Base-by-base conservation (phyloP, 2,888 invertebrate genomes). In the Gastracanthus pulcherrimus region DNA sequence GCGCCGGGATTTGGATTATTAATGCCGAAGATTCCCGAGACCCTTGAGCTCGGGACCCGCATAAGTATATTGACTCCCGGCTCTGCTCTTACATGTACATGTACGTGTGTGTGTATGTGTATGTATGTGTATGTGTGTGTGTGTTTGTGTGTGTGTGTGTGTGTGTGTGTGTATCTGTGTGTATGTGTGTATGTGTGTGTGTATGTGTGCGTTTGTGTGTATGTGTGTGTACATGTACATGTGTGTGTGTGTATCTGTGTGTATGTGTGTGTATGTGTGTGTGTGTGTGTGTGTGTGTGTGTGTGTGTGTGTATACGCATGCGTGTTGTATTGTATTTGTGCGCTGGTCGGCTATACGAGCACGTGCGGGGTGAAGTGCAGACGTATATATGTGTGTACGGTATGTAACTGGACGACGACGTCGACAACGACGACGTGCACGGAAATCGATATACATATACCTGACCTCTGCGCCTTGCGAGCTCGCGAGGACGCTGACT, bases 1-100 rank as follows among this genome's bases (percentile, higher is more conserved):
- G 76, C 48, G 31, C 26, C 41, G 69, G 80, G 82, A 80, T 82
- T 82, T 82, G 58, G 80, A 80, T 82, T 82, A 82, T 82, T 82
- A 80, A 82, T 82, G 80, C 74, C 64, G 31, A 76, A 76, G 82
- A 82, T 76, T 74, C 82, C 72, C 72, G 62, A 55, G 81, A 70
- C 31, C 58, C 66, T 34, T 58, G 48, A 34, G 67, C 55, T 34
- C 55, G 11, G 11, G 13, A n/a, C n/a, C 23, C 38, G 11, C 31
- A 66, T 72, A 76, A 72, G 76, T 77, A n/a, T n/a, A 81, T 77
- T 66, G 76, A 81, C 81, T 76, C 29, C 4, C 6, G 64, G n/a
- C n/a, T n/a, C 75, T 34, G 4, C 16, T 5, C 26, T 19, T 48
- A 23, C 26, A 31, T n/a, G 19, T 16, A 11, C 45, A 2, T n/a